Evolutionary conservation across 2,797 vertebrate genomes (phyloP), one percentile per base, ranked within the genome.

Genomic region (Sebastes flavidus): DNA sequence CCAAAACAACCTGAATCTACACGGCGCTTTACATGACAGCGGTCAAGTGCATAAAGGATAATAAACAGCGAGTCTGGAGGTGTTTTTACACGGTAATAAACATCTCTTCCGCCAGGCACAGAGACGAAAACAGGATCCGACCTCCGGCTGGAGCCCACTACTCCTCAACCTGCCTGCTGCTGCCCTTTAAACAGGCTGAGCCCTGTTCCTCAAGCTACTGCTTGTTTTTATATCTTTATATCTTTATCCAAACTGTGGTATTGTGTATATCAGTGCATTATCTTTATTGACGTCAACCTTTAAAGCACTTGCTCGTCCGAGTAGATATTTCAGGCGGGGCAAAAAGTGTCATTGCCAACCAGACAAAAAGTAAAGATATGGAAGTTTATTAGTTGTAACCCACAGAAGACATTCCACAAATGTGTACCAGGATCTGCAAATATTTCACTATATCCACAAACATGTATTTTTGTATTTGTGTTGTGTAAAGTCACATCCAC

Each of bases 81-180:
- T 81, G 86, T 77, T 90, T 91, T 92, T 87, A 89, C 89, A 81
- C 87, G 82, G 90, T 92, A 88, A 92, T 92, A 92, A 91, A 36
- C 80, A 56, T 74, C 68, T 91, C 91, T 91, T 92, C 92, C 90
- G 89, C 91, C 92, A 90, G 90, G 36, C 87, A 85, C 78, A 80
- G 34, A 88, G 80, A 82, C 88, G 83, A 93, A 93, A 94, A 92
- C 91, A 92, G 91, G 90, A 93, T 90, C 89, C 88, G 87, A 93
- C 86, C 91, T 91, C 85, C 82, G 84, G 71, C 71, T 82, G 6
- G 75, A 92, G 84, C 86, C 77, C 84, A 76, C 85, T 88, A 76
- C 85, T 88, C 68, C 83, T 86, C 87, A 75, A 34, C 88, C 74
- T 38, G 83, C 80, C 34, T 36, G 36, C 36, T 13, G 12, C 72